Evolutionary conservation across 53 echinoderm and acorn worm genomes (phyloP).

Genomic region (Echinometra lucunter): DNA sequence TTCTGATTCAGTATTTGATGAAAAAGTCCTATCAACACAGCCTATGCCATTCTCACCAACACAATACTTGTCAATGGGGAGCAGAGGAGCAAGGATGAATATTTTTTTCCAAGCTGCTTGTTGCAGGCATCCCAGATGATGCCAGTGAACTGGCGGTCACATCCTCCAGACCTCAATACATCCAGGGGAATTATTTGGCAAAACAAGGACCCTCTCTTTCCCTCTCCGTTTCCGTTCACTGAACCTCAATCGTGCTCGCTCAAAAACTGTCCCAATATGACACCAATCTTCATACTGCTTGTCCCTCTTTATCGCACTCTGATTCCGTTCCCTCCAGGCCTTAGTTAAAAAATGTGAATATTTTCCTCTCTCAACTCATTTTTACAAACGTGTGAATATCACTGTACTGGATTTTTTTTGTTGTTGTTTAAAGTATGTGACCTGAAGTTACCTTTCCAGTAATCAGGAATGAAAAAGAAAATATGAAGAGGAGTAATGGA

Average conservation of each 20-base stretch:
- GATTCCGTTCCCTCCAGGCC: constrained; percentile 26
- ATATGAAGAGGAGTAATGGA: constrained; percentile 58
- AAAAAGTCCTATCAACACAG: too few relatives aligned
- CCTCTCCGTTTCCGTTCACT: constrained; percentile 55
- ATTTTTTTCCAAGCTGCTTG: not conserved
- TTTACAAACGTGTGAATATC: constrained; percentile 14
- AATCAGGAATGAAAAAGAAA: constrained; percentile 17
- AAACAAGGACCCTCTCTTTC: not conserved
- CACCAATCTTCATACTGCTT: not conserved
- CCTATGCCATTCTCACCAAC: too few relatives aligned
- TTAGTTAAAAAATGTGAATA: not conserved
- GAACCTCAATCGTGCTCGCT: constrained; percentile 44
- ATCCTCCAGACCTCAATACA: not conserved
- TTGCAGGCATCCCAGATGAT: not conserved
- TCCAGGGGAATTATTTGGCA: constrained; percentile 43
- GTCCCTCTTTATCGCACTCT: not conserved
- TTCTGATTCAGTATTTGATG: too few relatives aligned
- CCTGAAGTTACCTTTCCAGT: constrained; percentile 60
- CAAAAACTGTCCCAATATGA: not conserved
- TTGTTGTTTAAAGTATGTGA: constrained; percentile 5
- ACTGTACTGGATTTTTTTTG: not conserved
- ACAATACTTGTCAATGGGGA: not conserved
- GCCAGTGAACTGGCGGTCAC: constrained; percentile 66
- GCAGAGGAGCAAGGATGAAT: not conserved
- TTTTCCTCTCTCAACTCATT: not conserved